Base-by-base conservation (phyloP, 2,888 invertebrate genomes). In the Chloroclystis v-ata region DNA sequence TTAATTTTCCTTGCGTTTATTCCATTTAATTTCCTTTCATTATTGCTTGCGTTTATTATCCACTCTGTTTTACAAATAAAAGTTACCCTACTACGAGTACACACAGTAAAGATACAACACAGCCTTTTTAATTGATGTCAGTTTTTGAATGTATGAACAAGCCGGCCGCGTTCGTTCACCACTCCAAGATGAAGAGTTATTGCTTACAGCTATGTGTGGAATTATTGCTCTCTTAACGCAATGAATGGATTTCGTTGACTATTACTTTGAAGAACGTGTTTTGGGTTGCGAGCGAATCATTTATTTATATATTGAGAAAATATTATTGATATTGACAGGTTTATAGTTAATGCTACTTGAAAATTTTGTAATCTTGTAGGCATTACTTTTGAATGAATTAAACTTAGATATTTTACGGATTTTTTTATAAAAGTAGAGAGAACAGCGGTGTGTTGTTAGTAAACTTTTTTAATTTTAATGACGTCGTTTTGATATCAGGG, bases 211-310 rank as follows among this genome's bases (percentile, higher is more conserved):
- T 41, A 20, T 38, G 45, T 33, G 38, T 42, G n/a, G 13, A 49
- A 49, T 33, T 45, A 38, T 49, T 45, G 37, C 49, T 49, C 45
- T 33, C 14, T 38, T 32, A 9, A 28, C 28, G 28, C 75, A 69
- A 82, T 72, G 80, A 78, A 80, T 82, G 79, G 80, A 82, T 81
- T 83, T 82, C 78, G 81, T 82, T 78, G 69, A 63, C 75, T 75
- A 83, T 84, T 84, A 80, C 64, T 65, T 70, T 37, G 41, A 14
- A 9, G 13, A 11, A 20, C 6, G 14, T 11, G 28, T 42, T 45
- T 45, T 14, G 24, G 44, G 41, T 12, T 28, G 12, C 12, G 13
- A 10, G 20, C 29, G 30, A 7, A 2, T 32, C 20, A 14, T 38
- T 28, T 37, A 45, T 45, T 49, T 16, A 16, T 33, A n/a, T 16